A percentile compares a stretch with the other conserved stretches of the same genome.
phyloP scores from a whole-genome alignment of 2,113 vertebrate genomes.

The Saimiri boliviensis region DNA sequence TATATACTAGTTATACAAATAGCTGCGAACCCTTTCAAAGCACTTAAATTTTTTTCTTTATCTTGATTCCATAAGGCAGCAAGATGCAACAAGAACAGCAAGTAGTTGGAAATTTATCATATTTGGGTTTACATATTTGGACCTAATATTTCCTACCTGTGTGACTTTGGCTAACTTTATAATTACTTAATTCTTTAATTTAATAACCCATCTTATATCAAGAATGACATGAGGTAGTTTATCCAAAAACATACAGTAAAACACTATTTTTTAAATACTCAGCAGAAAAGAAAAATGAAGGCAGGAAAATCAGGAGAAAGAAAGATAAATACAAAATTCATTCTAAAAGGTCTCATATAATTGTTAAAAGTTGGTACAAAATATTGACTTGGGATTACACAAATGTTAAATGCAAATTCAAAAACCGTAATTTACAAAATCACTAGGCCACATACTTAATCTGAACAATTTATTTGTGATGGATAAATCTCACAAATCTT shows the following conservation, averaged over 20 bases:
- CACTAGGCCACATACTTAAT: neutral
- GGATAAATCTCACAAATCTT: neutral
- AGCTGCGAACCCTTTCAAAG: slow-evolving; percentile 52
- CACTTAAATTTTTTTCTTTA: slow-evolving; percentile 1
- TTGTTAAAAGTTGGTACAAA: neutral
- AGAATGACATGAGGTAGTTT: neutral
- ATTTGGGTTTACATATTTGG: neutral
- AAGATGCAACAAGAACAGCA: neutral
- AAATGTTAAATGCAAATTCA: slow-evolving; percentile 23
- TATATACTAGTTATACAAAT: slow-evolving; percentile 53
- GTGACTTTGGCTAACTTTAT: neutral
- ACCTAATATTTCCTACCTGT: neutral
- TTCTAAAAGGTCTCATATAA: neutral
- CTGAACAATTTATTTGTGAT: slow-evolving; percentile 17
- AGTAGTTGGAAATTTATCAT: neutral
- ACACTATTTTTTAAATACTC: neutral
- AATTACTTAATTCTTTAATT: neutral
- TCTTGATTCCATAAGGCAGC: slow-evolving; percentile 7
- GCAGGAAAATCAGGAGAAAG: neutral
- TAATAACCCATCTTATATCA: neutral
- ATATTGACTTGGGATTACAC: slow-evolving; percentile 15
- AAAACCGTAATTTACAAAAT: slow-evolving; percentile 20
- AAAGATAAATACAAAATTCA: neutral
- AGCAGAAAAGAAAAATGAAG: neutral
- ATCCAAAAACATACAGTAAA: neutral